A percentile compares a stretch with the other conserved stretches of the same genome.
These are phyloP conservation scores for Miltochrista miniata DNA, from an alignment of 2,888 invertebrate species.

Conservation along the genomic window DNA sequence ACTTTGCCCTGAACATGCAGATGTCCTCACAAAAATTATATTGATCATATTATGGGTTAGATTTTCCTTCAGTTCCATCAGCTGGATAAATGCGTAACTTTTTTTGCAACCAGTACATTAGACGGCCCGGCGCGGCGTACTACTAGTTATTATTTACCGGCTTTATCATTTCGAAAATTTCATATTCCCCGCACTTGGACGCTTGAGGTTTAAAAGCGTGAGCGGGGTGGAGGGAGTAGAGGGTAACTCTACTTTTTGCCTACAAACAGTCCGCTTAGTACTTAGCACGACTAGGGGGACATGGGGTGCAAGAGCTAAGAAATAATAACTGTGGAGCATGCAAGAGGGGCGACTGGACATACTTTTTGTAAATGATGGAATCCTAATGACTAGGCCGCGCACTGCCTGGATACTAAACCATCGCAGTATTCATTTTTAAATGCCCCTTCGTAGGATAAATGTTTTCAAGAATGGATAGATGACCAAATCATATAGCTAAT, in stretches of 20 bases:
- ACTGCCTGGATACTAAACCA: slow-evolving; percentile 2
- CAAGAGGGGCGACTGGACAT: slow-evolving; percentile 62
- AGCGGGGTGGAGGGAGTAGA: slow-evolving; percentile 57
- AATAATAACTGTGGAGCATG: slow-evolving; percentile 78
- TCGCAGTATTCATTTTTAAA: too few species aligned
- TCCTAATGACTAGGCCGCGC: slow-evolving; percentile 44
- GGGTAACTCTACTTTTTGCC: slow-evolving; percentile 69
- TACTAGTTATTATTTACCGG: slow-evolving; percentile 83
- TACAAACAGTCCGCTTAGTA: slow-evolving; percentile 73
- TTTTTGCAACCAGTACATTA: slow-evolving; percentile 60
- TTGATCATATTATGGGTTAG: too few species aligned
- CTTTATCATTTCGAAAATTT: slow-evolving; percentile 84
- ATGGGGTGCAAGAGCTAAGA: slow-evolving; percentile 64
- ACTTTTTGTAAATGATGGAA: slow-evolving; percentile 50
- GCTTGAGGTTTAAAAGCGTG: slow-evolving; percentile 83
- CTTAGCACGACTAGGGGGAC: slow-evolving; percentile 68
- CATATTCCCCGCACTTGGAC: slow-evolving; percentile 83
- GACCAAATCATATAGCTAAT: too few species aligned
- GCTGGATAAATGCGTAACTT: slow-evolving; percentile 7
- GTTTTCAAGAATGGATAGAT: too few species aligned
- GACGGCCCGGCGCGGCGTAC: slow-evolving; percentile 75
- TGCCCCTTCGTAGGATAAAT: too few species aligned
- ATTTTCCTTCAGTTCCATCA: too few species aligned
- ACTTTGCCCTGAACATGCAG: too few species aligned
- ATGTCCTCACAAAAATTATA: too few species aligned